Conservation (phyloP, 2,888 invertebrate genomes). For the Flexamia atlantica region DNA sequence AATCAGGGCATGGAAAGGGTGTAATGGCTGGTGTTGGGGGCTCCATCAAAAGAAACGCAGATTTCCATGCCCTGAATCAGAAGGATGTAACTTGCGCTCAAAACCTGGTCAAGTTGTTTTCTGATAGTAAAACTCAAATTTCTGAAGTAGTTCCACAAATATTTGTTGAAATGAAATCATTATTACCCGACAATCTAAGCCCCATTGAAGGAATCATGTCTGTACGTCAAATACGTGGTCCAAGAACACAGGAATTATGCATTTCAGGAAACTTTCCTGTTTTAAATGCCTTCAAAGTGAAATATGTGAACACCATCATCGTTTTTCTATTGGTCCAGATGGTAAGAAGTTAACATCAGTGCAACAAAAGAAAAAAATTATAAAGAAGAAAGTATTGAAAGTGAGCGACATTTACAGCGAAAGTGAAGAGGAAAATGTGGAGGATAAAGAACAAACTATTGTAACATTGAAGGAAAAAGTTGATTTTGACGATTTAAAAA, state of each 20-base stretch:
- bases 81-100: conserved; percentile 23
- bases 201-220: conserved; percentile 23
- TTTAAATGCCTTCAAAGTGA: no score
- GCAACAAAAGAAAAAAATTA: no score
- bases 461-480: no score
- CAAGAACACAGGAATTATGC: not conserved
- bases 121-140: conserved; percentile 1
- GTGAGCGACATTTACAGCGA: no score
- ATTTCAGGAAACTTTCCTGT: no score
- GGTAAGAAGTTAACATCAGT: no score
- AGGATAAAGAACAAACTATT: no score
- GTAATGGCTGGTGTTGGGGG: conserved; percentile 44
- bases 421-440: no score
- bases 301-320: no score
- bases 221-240: conserved; percentile 21
- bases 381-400: no score
- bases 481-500: no score
- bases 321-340: no score
- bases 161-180: not conserved
- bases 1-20: conserved; percentile 42
- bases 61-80: not conserved
- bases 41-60: conserved; percentile 35
- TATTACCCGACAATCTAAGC: not conserved
- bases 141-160: not conserved
- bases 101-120: not conserved